Conservation (phyloP, 2,888 invertebrate genomes). For the Cephus nigrinus region DNA sequence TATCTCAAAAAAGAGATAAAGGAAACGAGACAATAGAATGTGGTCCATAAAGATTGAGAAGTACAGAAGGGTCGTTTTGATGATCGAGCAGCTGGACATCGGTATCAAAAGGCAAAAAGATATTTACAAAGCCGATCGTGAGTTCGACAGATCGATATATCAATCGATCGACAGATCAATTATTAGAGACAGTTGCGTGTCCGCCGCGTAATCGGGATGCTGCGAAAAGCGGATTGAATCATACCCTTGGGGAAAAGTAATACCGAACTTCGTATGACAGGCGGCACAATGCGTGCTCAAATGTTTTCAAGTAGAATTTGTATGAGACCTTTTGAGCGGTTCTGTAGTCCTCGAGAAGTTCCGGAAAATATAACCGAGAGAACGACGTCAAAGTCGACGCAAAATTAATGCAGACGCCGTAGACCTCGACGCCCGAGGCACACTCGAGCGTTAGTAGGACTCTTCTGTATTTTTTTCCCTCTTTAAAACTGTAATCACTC, state of each 20-base stretch:
- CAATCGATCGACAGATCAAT: not conserved
- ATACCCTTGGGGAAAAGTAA: not conserved
- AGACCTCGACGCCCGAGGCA: not conserved
- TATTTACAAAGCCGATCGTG: not conserved
- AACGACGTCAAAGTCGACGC: not conserved
- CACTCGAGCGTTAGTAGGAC: not conserved
- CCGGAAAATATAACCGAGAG: not conserved
- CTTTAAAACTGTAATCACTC: not conserved
- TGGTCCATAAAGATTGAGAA: not conserved
- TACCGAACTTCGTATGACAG: not conserved
- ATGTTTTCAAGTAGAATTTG: constrained; percentile 2
- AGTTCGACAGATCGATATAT: not conserved
- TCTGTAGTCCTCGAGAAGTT: not conserved
- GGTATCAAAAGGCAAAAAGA: not conserved
- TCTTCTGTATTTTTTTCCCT: not conserved
- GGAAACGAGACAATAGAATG: not conserved
- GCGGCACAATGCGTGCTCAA: not conserved
- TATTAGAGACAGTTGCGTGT: not conserved
- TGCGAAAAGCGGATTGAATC: not conserved
- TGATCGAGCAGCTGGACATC: not conserved
- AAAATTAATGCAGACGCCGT: not conserved
- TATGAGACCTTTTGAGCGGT: not conserved
- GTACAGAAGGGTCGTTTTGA: not conserved
- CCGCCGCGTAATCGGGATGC: not conserved
- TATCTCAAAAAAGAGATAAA: not conserved